Percentiles rank a stretch among this genome's conserved stretches.
phyloP scores from a whole-genome alignment of 2,888 invertebrate species.

The Sussaba pulchella region DNA sequence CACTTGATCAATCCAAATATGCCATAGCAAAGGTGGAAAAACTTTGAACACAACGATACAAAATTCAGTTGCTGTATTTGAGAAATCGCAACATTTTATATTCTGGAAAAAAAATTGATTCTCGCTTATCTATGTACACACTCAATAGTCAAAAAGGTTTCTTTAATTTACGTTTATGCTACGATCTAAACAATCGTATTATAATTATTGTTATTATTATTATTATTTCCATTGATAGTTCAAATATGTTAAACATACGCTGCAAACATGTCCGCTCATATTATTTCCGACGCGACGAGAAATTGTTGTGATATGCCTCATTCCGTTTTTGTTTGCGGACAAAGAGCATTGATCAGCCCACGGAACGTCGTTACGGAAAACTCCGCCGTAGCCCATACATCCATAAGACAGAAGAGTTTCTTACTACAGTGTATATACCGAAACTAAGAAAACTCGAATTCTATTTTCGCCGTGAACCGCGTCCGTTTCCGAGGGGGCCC shows the following conservation, averaged over 20 bases:
- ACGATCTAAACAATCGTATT: too few species aligned
- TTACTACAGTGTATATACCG: constrained; percentile 27
- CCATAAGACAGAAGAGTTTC: constrained; percentile 16
- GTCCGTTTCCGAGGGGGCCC: constrained; percentile 68
- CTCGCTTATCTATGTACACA: too few species aligned
- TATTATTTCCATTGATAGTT: too few species aligned
- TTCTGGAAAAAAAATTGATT: background rate
- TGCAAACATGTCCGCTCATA: too few species aligned
- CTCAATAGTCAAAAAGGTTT: too few species aligned
- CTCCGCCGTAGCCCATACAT: background rate
- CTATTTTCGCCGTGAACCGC: constrained; percentile 81
- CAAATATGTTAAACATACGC: too few species aligned
- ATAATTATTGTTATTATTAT: too few species aligned
- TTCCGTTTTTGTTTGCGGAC: background rate
- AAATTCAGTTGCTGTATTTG: too few species aligned
- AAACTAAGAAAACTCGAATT: constrained; percentile 77
- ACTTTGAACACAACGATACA: background rate
- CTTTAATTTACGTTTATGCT: background rate
- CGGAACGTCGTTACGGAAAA: background rate
- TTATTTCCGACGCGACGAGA: background rate
- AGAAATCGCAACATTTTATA: background rate
- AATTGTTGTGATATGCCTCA: background rate
- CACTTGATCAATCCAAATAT: background rate
- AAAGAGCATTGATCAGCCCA: constrained; percentile 8
- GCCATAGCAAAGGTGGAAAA: background rate